Evolutionary conservation across 2,888 invertebrate species (phyloP), one percentile per base, ranked within the genome.

Genomic region (Nebria salina): DNA sequence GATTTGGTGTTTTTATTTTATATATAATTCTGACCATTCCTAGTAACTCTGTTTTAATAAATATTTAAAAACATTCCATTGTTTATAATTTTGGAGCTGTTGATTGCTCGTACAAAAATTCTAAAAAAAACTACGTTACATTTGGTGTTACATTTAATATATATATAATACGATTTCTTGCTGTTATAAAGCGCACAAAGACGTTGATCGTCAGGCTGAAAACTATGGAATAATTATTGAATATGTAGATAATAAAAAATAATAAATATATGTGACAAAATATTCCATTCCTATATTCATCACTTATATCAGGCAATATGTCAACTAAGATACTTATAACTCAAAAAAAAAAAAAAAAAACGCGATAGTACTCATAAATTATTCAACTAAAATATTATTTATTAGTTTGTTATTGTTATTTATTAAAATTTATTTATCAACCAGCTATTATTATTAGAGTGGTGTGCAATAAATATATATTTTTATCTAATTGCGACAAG

Each of bases 171-270:
- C 43, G 66, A 66, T 72, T 70, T 77, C 77, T 76, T 66, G 43
- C 77, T 70, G 43, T 77, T n/a, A 68, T n/a, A 72, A 54, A 7
- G 13, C 77, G 77, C 77, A 77, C 77, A 77, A 66, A 77, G 70
- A 76, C 76, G 76, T 77, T 54, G 26, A 77, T 43, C 70, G 77
- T 77, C 77, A 77, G 72, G 70, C 77, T 77, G 72, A 77, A 65
- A 66, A 66, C n/a, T 77, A 77, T 26, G 34, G 13, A 76, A 64
- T 43, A 75, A 43, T 25, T 75, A 74, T 20, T 74, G 65, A 76
- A 66, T 66, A 70, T 77, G 77, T 77, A 77, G 77, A 77, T 72
- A 72, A 11, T 25, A 77, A 2, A 77, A 34, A 34, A 43, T 66
- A 65, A 76, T 26, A 76, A 41, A 76, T 65, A 76, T 41, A 77